Base-by-base conservation (phyloP, 2,113 vertebrate species). In the Chaetodon auriga region DNA sequence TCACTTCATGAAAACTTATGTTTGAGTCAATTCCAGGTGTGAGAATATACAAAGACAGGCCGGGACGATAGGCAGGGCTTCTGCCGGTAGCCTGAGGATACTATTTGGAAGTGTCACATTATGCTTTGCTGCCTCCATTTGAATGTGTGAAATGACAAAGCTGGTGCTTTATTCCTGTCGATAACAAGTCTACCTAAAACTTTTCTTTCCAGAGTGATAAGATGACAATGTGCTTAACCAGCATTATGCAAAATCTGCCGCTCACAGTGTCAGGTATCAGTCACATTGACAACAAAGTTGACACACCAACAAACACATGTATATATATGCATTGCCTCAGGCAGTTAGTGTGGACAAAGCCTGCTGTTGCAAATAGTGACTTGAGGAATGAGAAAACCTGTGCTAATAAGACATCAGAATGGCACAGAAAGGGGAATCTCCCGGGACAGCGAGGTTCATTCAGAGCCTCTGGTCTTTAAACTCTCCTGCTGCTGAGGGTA, bases 181-280 rank as follows among this genome's bases (percentile, higher is more conserved):
- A 63, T 60, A 79, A 60, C 48, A 71, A 60, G 66, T 80, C 70
- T 62, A 8, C 16, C 13, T 0, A 8, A 68, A 69, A 79, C 51
- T 36, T 81, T 61, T 75, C 21, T 54, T 19, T 14, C 18, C 23
- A 1, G 5, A 48, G 81, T 70, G 14, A 75, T 30, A 58, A 48
- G 41, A 60, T 53, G 62, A 74, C 64, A 48, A 51, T 63, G 12
- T 68, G 74, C 86, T 74, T 18, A 35, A 43, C 49, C 63, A 55
- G 70, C 80, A 18, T 71, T 84, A 60, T 70, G 71, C 78, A 80
- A 60, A 78, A 73, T 21, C 36, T 7, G 49, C 51, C 0, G 30
- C 68, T 80, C 51, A 49, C 65, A 13, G 55, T 65, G 68, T 78
- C 79, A 81, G 73, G 57, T 76, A 84, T 83, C 83, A 86, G 35